Evolutionary conservation across 37 sponge, comb jelly and placozoan species (phyloP), one percentile per base, ranked within the genome.

Genomic region (Ephydatia muelleri): DNA sequence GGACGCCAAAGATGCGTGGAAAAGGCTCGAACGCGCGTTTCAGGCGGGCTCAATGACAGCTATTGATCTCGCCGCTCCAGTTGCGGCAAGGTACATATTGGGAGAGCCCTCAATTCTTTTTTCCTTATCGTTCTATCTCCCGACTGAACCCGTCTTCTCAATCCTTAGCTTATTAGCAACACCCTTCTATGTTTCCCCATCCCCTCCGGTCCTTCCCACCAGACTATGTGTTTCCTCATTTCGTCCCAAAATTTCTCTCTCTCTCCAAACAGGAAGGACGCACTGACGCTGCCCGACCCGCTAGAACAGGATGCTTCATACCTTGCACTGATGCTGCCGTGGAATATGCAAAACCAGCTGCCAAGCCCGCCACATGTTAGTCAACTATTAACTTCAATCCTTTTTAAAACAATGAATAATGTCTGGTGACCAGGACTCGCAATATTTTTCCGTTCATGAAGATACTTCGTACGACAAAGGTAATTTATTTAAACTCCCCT

Each of bases 281-380:
- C 75, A 13, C 22, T 75, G 75, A 75, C 75, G n/a, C 75, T 75
- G 21, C 75, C 75, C 36, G 75, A 75, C 75, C 75, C 75, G 19
- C 19, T 57, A 11, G 57, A 57, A 19, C 57, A 57, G 57, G 57
- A 57, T 57, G 57, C 57, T 57, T 57, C 57, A 11, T 57, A 57
- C 57, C 57, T 57, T 57, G 57, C 57, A 14, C 57, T 57, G 57
- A 57, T 57, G 57, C 57, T 57, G 57, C 57, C 57, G 57, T 57
- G 57, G 57, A 57, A 57, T 21, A 19, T 57, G 57, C 57, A 57
- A 57, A 14, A 57, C 57, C 57, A 57, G 57, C 57, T 57, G 57
- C 57, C 57, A 1, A 57, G 16, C 57, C 19, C 57, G 57, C 57
- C 57, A 57, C 57, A 57, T 57, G 57, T 57, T 1, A 57, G 12